Conservation (phyloP, 1,140 invertebrate genomes). For the Bombus impatiens region DNA sequence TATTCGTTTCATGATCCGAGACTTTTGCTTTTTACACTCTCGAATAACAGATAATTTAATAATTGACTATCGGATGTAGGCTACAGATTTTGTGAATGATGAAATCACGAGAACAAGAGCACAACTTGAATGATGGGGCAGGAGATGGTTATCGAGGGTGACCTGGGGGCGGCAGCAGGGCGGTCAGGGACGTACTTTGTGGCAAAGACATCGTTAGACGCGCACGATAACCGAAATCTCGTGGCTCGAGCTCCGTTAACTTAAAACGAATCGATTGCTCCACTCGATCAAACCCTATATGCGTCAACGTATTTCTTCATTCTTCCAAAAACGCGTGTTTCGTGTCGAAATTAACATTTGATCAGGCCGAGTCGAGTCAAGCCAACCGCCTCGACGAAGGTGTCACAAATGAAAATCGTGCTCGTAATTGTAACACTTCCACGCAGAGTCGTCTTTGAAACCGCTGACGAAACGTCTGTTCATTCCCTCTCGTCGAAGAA, state of each 20-base stretch:
- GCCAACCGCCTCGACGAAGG: background rate
- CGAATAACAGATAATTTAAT: background rate
- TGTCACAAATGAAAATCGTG: slow-evolving; percentile 50
- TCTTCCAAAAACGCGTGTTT: background rate
- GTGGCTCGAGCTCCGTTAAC: slow-evolving; percentile 17
- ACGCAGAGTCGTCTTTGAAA: slow-evolving; percentile 55
- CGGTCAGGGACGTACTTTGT: slow-evolving; percentile 80
- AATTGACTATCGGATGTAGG: background rate
- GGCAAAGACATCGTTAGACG: slow-evolving; percentile 69
- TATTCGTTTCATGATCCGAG: background rate
- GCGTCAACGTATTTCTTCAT: background rate
- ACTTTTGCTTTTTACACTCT: slow-evolving; percentile 11
- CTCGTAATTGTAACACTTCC: slow-evolving; percentile 19
- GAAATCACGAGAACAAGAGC: background rate
- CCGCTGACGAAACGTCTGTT: slow-evolving; percentile 14
- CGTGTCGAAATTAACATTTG: background rate
- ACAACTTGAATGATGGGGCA: slow-evolving; percentile 64
- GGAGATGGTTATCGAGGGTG: slow-evolving; percentile 70
- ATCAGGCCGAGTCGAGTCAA: slow-evolving; percentile 1
- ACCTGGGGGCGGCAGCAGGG: slow-evolving; percentile 78
- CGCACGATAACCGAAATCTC: slow-evolving; percentile 57
- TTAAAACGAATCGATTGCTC: background rate
- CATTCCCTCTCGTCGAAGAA: background rate
- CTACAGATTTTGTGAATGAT: slow-evolving; percentile 13
- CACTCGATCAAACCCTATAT: background rate